Base-by-base conservation (phyloP, 2,797 vertebrate genomes). In the Acomys russatus region DNA sequence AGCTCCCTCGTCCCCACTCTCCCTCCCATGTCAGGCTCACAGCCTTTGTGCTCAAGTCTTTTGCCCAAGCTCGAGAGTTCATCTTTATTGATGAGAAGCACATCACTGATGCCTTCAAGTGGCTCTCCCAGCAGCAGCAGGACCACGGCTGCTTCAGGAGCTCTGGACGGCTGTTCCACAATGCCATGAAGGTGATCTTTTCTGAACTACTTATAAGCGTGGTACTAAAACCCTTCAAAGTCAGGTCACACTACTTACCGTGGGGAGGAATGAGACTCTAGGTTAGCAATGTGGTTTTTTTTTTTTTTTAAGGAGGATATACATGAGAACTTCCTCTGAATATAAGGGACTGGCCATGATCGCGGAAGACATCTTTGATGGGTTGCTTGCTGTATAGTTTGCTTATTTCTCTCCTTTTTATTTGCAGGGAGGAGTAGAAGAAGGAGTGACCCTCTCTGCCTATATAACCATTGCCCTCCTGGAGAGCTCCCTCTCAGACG, bases 41-140 rank as follows among this genome's bases (percentile, higher is more conserved):
- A 0, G 98, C 99, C 1, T 99, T 99, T 92, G 99, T 99, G 95
- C 98, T 99, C 98, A 99, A 99, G 98, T 99, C 98, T 38, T 99
- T 99, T 15, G 98, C 98, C 4, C 98, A 98, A 30, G 99, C 99
- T 0, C 97, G 54, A 23, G n/a, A 33, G 0, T 98, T 98, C 82
- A 99, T 99, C 97, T 99, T 98, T 90, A 98, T 99, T 15, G 98
- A 99, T 4, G 95, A 98, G 7, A 28, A 20, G 2, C 98, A 99
- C 95, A 98, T 99, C 9, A 15, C 64, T 0, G 96, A 98, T 0
- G 98, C 99, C 33, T 98, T 98, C 97, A 1, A 0, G 0, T 99
- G 99, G 99, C 98, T 99, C 10, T 66, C 97, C 1, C 1, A 7
- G 0, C 98, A 96, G 11, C 99, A 99, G 98, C 97, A 92, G 80